Conservation (phyloP, 2,113 vertebrate species). For the Silurus meridionalis region DNA sequence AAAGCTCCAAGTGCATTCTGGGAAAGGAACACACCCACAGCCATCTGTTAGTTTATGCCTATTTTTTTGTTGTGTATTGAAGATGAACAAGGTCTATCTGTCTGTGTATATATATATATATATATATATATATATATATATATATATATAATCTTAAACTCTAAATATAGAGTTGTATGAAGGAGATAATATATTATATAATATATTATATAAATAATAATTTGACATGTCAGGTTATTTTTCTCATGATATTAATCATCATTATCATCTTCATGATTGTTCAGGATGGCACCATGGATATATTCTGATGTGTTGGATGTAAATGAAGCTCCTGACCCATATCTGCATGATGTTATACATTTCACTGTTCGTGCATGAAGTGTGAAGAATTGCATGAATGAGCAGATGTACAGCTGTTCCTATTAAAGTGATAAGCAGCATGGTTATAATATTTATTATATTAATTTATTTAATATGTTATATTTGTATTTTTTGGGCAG, state of each 20-base stretch:
- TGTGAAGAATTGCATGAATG: not conserved
- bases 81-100: not conserved
- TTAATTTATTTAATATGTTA: not conserved
- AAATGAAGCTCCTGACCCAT: not conserved
- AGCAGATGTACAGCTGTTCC: not conserved
- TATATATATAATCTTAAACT: too few relatives aligned
- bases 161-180: too few relatives aligned
- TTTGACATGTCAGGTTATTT: too few relatives aligned
- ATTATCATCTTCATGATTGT: too few relatives aligned
- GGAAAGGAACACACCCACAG: constrained; percentile 22
- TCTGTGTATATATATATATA: too few relatives aligned
- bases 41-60: constrained; percentile 26
- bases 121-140: too few relatives aligned
- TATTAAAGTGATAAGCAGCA: not conserved
- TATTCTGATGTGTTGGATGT: not conserved
- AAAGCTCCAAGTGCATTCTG: constrained; percentile 1
- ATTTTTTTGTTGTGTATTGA: not conserved
- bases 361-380: not conserved
- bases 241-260: too few relatives aligned
- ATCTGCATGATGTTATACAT: not conserved
- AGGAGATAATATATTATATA: too few relatives aligned
- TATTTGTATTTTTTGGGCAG: not conserved
- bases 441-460: not conserved
- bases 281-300: too few relatives aligned
- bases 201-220: too few relatives aligned